These are phyloP conservation scores for Corella eumyota DNA, from an alignment of 23 tunicate species.

Conservation along the genomic window DNA sequence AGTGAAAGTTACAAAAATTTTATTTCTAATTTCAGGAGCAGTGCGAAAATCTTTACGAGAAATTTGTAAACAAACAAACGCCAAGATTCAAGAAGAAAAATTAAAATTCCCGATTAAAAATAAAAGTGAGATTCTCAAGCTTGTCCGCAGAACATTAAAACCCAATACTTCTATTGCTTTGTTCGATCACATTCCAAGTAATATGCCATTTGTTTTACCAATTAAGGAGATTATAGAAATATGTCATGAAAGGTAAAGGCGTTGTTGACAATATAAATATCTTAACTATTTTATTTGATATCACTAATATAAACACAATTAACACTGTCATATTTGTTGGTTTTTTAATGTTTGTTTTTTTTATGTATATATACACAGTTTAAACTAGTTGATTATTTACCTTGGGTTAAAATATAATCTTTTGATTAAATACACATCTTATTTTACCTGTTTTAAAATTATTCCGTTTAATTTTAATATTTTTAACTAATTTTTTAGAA, in stretches of 20 bases:
- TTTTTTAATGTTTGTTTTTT: too few relatives aligned
- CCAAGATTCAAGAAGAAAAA: constrained; percentile 30
- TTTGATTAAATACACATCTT: too few relatives aligned
- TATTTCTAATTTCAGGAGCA: constrained; percentile 26
- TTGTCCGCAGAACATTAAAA: constrained; percentile 33
- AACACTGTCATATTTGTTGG: too few relatives aligned
- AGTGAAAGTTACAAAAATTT: not conserved
- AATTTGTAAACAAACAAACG: constrained; percentile 33
- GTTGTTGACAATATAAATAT: too few relatives aligned
- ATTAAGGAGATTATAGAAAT: constrained; percentile 35
- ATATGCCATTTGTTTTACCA: constrained; percentile 62
- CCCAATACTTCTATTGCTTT: constrained; percentile 45
- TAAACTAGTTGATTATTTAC: not conserved
- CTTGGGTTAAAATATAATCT: not conserved
- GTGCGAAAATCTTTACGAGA: constrained; percentile 59
- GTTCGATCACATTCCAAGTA: constrained; percentile 84
- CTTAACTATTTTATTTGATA: too few relatives aligned
- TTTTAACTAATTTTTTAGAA: constrained; percentile 10
- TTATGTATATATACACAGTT: too few relatives aligned
- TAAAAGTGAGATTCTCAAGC: constrained; percentile 31
- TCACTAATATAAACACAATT: too few relatives aligned
- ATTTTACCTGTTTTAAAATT: not conserved
- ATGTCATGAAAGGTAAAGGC: constrained; percentile 46
- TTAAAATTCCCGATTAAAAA: constrained; percentile 35
- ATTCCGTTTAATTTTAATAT: not conserved